Evolutionary conservation across 2,888 invertebrate species (phyloP), one percentile per base, ranked within the genome.

Genomic region (Brachylomia viminalis): DNA sequence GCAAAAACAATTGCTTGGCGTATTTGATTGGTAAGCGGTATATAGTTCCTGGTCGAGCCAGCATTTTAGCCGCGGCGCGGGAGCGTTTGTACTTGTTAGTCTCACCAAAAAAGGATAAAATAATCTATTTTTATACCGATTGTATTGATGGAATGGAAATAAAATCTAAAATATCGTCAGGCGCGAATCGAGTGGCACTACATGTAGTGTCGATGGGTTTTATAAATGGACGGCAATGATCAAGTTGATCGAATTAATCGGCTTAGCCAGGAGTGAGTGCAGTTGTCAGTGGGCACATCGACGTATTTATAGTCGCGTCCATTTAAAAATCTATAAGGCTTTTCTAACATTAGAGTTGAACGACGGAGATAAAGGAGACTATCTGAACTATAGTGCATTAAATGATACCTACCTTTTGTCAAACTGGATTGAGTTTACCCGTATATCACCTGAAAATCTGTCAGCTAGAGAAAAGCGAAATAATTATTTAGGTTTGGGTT

Each of bases 231-330:
- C 67, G 61, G 62, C 74, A 82, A 79, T 86, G 69, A 89, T 89
- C 84, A 87, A 85, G 75, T 88, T 87, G 87, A 87, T 89, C 85
- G 77, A 82, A 80, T 82, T 87, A 76, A 84, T 86, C 75, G 80
- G 59, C 74, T 73, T 78, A 79, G 74, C 69, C 73, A 70, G 65
- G 66, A 67, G 65, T 47, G 66, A 77, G 68, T 80, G 86, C 82
- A 80, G 75, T 82, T 83, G 79, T 83, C 83, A 78, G 30, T 80
- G 33, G 68, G 52, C 72, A 69, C 66, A 42, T 78, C 23, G 15
- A 69, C 64, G 64, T 83, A 72, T 80, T 79, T 78, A n/a, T 49
- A 68, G 75, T 30, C 20, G 27, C 45, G 59, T 33, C 64, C n/a
- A 67, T 79, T 83, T 67, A 27, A 65, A 83, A 72, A 17, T n/a